Conservation (phyloP, 1,140 invertebrate genomes). For the Sarcophaga peregrina region DNA sequence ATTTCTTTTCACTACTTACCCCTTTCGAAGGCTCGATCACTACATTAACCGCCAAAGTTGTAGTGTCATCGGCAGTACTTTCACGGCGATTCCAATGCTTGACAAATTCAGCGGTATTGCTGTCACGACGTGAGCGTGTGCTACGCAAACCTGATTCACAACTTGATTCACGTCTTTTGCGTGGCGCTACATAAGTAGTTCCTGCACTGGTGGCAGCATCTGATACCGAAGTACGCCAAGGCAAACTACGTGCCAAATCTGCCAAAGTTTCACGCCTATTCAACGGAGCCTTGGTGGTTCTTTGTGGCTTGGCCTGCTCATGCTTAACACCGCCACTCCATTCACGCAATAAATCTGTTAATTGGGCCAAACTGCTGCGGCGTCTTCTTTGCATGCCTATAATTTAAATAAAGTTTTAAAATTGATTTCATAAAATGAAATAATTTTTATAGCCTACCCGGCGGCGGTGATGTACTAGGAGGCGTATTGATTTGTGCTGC, state of each 20-base stretch:
- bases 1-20: slow-evolving; percentile 51
- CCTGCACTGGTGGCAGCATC: slow-evolving; percentile 67
- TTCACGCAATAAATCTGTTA: slow-evolving; percentile 87
- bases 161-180: slow-evolving; percentile 82
- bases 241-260: slow-evolving; percentile 80
- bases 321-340: slow-evolving; percentile 79
- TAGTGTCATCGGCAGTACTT: slow-evolving; percentile 65
- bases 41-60: slow-evolving; percentile 51
- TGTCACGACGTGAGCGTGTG: slow-evolving; percentile 78
- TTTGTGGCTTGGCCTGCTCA: slow-evolving; percentile 51
- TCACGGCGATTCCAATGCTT: slow-evolving; percentile 75
- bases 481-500: slow-evolving; percentile 89
- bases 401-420: slow-evolving; percentile 45
- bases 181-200: slow-evolving; percentile 68
- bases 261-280: slow-evolving; percentile 85
- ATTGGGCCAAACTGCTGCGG: slow-evolving; percentile 84
- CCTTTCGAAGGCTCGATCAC: slow-evolving; percentile 56
- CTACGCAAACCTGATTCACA: slow-evolving; percentile 85
- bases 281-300: slow-evolving; percentile 75
- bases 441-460: slow-evolving; percentile 51
- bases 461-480: slow-evolving; percentile 72
- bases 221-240: slow-evolving; percentile 75
- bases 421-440: background rate
- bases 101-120: slow-evolving; percentile 79
- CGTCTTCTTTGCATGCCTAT: slow-evolving; percentile 75